phyloP scores from a whole-genome alignment of 2,888 invertebrate genomes.

The Latrodectus hesperus region DNA sequence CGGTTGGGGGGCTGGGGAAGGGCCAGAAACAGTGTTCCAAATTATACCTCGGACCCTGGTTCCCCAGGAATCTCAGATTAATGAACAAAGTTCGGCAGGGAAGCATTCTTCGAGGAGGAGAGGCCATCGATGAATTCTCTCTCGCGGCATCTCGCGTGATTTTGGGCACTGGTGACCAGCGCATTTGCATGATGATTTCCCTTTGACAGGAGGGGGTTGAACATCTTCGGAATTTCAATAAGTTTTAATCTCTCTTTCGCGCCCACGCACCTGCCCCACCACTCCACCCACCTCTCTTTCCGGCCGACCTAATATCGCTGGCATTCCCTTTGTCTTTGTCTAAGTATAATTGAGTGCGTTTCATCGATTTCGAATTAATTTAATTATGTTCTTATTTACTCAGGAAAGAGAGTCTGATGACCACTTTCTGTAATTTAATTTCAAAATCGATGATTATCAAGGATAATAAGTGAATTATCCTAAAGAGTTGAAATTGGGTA shows the following conservation, averaged over 20 bases:
- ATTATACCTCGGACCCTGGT: constrained; percentile 31
- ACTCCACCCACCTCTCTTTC: background rate
- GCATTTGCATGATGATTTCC: constrained; percentile 67
- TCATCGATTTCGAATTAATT: constrained; percentile 56
- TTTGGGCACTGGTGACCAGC: constrained; percentile 66
- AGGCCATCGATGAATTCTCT: constrained; percentile 54
- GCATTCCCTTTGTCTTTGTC: constrained; percentile 5
- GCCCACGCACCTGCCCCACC: background rate
- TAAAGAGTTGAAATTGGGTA: background rate
- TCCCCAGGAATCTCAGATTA: constrained; percentile 49
- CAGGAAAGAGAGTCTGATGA: constrained; percentile 13
- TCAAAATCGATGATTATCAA: constrained; percentile 16
- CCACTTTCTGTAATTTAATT: constrained; percentile 30
- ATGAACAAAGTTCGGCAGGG: constrained; percentile 62
- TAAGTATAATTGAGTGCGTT: constrained; percentile 40
- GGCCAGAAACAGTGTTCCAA: constrained; percentile 44
- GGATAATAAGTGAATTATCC: background rate
- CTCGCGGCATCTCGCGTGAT: constrained; percentile 61
- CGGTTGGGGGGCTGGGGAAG: too few species aligned
- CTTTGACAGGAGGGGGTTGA: constrained; percentile 38
- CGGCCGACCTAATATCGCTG: background rate
- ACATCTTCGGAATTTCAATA: constrained; percentile 68
- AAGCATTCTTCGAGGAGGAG: constrained; percentile 43
- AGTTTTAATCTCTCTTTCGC: constrained; percentile 64
- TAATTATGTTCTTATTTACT: constrained; percentile 60